Base-by-base conservation (phyloP, 2,113 vertebrate species). In the Grus americana region DNA sequence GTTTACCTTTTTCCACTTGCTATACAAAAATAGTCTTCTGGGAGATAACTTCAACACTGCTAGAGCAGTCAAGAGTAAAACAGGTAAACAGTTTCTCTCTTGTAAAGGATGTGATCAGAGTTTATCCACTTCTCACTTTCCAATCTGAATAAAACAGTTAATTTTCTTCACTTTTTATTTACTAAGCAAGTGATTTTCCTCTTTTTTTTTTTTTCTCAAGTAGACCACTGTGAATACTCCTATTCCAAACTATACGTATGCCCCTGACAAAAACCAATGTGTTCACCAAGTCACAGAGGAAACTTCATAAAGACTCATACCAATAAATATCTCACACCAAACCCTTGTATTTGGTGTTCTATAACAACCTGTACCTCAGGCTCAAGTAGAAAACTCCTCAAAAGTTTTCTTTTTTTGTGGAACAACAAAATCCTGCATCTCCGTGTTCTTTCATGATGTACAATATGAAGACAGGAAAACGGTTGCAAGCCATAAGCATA, bases 91-190 rank as follows among this genome's bases (percentile, higher is more conserved):
- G 9, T 57, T 92, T 46, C 34, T 26, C 55, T 15, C 44, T 42
- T 54, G 7, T 49, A 66, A 71, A 71, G 50, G 5, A 9, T 5
- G 22, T 2, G 4, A 13, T 18, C 1, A 0, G 50, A 58, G 15
- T 13, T 66, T 61, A 76, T 55, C 63, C 46, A 29, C 59, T 44
- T 30, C 13, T 87, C 13, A 29, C n/a, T 72, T 78, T 66, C 65
- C n/a, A 66, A 13, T 44, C 52, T 44, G 58, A 27, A 27, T n/a
- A 78, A 91, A 81, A 18, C 6, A 30, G 19, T 34, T 21, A 72
- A 61, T 72, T 78, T 66, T 44, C 61, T 44, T 72, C 18, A 66
- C 26, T 78, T 90, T 54, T 22, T 72, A 29, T 38, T 76, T 78
- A 72, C 5, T 15, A 86, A 80, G 29, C 24, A 71, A 71, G 24